These are phyloP conservation scores for Leguminivora glycinivorella DNA, from an alignment of 1,140 invertebrate genomes.

Conservation along the genomic window DNA sequence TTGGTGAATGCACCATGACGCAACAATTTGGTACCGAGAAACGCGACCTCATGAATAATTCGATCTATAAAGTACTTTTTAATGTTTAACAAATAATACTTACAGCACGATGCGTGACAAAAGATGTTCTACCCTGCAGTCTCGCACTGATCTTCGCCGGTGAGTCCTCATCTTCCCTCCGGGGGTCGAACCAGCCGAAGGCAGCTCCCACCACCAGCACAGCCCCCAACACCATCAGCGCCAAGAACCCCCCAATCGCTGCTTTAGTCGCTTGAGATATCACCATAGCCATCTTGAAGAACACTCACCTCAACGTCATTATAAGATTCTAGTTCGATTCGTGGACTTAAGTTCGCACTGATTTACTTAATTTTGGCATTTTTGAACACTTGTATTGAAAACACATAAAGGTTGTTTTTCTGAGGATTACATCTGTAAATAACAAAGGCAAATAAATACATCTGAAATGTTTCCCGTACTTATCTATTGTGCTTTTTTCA, in stretches of 20 bases:
- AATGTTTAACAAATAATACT: conserved; percentile 44
- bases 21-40: no score
- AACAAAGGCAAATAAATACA: background rate
- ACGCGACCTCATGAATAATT: no score
- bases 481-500: background rate
- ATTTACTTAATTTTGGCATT: conserved; percentile 10
- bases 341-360: conserved; percentile 14
- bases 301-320: conserved; percentile 57
- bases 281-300: conserved; percentile 71
- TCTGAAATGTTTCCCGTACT: background rate
- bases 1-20: no score
- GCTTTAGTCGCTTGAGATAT: conserved; percentile 75
- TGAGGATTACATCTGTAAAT: background rate
- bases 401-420: background rate
- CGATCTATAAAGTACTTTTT: no score
- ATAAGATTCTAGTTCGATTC: conserved; percentile 12
- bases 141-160: conserved; percentile 70
- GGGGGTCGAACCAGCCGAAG: conserved; percentile 71
- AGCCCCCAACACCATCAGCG: conserved; percentile 71
- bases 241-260: conserved; percentile 67
- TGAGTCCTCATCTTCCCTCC: conserved; percentile 70
- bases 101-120: conserved; percentile 71
- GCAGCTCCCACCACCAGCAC: conserved; percentile 69
- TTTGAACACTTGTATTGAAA: background rate
- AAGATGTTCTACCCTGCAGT: conserved; percentile 72